Evolutionary conservation across 2,113 vertebrate genomes (phyloP).

Genomic region (Strix uralensis): DNA sequence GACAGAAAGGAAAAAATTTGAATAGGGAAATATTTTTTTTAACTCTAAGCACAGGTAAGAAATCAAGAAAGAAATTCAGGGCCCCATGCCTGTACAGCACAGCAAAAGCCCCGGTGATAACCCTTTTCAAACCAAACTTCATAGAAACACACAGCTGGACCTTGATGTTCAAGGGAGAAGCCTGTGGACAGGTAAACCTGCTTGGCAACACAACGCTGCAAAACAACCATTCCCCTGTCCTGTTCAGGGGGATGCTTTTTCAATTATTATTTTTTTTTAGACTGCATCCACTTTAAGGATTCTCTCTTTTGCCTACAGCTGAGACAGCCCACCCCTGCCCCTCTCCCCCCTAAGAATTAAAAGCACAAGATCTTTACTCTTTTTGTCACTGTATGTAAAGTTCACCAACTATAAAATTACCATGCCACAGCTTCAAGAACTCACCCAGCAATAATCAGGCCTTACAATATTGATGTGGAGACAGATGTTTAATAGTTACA

Average conservation of each 20-base stretch:
- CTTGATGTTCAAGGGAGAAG: neutral
- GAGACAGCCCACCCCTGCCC: neutral
- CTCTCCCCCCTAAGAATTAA: neutral
- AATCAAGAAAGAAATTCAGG: neutral
- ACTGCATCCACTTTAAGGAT: neutral
- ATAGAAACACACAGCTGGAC: neutral
- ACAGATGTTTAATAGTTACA: neutral
- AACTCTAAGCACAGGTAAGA: neutral
- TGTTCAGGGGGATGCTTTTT: neutral
- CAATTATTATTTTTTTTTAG: neutral
- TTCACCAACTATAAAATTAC: neutral
- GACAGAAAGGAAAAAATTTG: rapidly evolving
- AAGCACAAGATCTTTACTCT: neutral
- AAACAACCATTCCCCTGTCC: neutral
- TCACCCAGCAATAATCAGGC: neutral
- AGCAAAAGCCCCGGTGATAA: neutral
- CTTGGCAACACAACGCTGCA: neutral
- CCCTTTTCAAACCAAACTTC: neutral
- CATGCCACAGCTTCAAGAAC: neutral
- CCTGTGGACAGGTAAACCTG: neutral
- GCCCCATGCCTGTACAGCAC: rapidly evolving
- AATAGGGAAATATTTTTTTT: neutral
- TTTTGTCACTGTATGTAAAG: neutral
- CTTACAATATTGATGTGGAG: neutral
- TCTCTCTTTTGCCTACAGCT: neutral